Percentiles rank a stretch among this genome's conserved stretches.
Conservation (phyloP, 2,888 invertebrate genomes). For the Apomyelois bistriatella region DNA sequence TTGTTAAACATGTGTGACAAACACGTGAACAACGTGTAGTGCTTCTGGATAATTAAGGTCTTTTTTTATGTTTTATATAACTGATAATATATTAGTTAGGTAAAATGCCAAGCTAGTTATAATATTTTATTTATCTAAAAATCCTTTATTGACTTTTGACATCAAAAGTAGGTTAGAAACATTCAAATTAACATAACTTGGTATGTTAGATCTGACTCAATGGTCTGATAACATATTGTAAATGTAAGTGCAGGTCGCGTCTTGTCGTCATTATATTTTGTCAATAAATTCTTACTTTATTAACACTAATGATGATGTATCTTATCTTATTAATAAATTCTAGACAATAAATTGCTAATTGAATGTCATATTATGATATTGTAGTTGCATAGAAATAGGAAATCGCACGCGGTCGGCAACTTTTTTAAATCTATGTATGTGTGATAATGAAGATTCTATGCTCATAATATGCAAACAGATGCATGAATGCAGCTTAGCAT, state of each 20-base stretch:
- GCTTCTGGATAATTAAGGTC: no score
- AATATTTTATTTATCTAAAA: conserved; percentile 15
- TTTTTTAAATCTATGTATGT: no score
- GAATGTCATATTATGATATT: no score
- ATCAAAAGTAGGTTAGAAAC: conserved; percentile 27
- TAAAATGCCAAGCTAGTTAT: no score
- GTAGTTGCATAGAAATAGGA: no score
- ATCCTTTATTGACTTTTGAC: conserved; percentile 23
- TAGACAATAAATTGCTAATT: conserved; percentile 12
- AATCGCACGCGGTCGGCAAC: no score
- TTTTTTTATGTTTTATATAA: no score
- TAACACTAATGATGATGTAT: conserved; percentile 29
- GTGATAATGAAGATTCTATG: conserved; percentile 7
- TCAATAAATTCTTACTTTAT: conserved; percentile 35
- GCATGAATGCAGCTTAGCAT: conserved; percentile 7
- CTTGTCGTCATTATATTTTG: conserved; percentile 28
- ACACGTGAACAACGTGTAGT: no score
- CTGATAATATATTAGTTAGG: no score
- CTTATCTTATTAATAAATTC: conserved; percentile 13
- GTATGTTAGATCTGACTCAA: conserved; percentile 27
- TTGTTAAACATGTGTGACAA: no score
- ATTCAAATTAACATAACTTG: conserved; percentile 14
- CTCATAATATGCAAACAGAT: conserved; percentile 6
- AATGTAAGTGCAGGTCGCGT: conserved; percentile 37
- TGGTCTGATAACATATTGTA: conserved; percentile 31